Percentiles rank a stretch among this genome's conserved stretches.
These are phyloP conservation scores for Pachyrhynchus sulphureomaculatus DNA, from an alignment of 1,140 invertebrate genomes.

Conservation along the genomic window DNA sequence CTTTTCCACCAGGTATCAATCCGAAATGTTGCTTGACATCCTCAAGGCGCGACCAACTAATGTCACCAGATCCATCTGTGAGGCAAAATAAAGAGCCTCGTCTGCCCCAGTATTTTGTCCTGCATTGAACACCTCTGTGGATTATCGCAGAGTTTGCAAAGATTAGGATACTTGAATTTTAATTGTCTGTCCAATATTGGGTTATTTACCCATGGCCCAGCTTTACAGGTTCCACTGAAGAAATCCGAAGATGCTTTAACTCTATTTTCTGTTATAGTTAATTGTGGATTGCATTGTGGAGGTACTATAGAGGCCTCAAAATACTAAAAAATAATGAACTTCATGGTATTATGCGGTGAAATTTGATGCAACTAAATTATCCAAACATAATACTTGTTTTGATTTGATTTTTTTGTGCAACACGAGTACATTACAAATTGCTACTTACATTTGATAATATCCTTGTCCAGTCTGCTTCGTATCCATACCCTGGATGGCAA, in stretches of 20 bases:
- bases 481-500: slow-evolving; percentile 73
- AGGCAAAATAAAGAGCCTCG: slow-evolving; percentile 78
- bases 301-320: slow-evolving; percentile 70
- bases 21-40: slow-evolving; percentile 66
- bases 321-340: slow-evolving; percentile 68
- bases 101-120: slow-evolving; percentile 80
- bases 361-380: no score
- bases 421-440: no score
- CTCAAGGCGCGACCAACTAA: slow-evolving; percentile 75
- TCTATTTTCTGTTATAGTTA: slow-evolving; percentile 71
- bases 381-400: no score
- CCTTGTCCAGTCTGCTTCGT: slow-evolving; percentile 65
- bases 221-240: slow-evolving; percentile 75
- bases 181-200: slow-evolving; percentile 61
- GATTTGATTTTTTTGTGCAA: no score
- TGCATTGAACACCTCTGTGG: slow-evolving; percentile 60
- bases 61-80: slow-evolving; percentile 71
- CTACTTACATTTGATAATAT: slow-evolving; percentile 67
- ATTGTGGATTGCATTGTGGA: slow-evolving; percentile 62
- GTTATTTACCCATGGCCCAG: slow-evolving; percentile 78
- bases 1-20: slow-evolving; percentile 51
- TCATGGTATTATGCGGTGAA: no score
- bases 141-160: slow-evolving; percentile 70
- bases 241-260: slow-evolving; percentile 66
- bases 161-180: slow-evolving; percentile 68